phyloP scores from a whole-genome alignment of 2,888 invertebrate species.

The Schizaphis graminum region DNA sequence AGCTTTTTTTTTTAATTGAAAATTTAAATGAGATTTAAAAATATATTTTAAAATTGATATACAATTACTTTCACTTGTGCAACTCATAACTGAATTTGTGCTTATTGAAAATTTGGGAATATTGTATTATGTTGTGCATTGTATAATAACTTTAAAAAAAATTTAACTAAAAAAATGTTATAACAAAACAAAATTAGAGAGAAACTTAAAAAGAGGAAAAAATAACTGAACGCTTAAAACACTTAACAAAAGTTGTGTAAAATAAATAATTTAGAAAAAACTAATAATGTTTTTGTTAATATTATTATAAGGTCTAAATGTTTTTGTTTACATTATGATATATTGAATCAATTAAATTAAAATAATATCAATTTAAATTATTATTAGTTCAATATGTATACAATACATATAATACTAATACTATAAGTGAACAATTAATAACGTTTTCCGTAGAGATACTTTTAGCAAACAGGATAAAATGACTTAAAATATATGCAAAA shows the following conservation, averaged over 20 bases:
- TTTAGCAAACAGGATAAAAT: not conserved
- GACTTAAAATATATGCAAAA: slow-evolving; percentile 25
- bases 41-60: not conserved
- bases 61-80: not conserved
- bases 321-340: not conserved
- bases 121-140: not conserved
- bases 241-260: not conserved
- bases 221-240: not conserved
- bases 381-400: not conserved
- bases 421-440: not conserved
- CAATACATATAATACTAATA: not conserved
- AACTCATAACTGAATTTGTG: not conserved
- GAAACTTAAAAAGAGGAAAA: not conserved
- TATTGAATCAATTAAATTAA: not conserved
- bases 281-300: not conserved
- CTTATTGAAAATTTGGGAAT: not conserved
- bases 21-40: not conserved
- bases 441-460: not conserved
- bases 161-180: not conserved
- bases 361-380: not conserved
- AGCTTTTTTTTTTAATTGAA: not conserved
- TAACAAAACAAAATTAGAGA: no score
- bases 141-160: not conserved
- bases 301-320: not conserved
- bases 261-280: no score